Percentiles rank a stretch among this genome's conserved stretches.
Evolutionary conservation across 2,888 invertebrate species (phyloP).

Genomic region (Campoplex nolae): DNA sequence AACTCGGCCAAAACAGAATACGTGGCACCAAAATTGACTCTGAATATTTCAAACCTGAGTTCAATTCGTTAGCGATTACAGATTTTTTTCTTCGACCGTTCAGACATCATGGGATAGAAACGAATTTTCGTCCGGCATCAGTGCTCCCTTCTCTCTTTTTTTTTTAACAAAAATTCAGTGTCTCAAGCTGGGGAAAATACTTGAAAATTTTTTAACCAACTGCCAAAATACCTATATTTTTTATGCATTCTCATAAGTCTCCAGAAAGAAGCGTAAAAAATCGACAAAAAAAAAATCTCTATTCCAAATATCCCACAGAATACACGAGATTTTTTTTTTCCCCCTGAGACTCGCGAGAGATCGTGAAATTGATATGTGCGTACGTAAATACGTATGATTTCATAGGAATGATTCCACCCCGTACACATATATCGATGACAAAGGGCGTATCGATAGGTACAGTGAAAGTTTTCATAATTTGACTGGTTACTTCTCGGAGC

Average conservation of each 20-base stretch:
- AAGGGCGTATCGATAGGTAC: slow-evolving; percentile 7
- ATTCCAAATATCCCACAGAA: not conserved
- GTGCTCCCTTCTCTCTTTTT: not conserved
- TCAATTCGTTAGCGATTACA: not conserved
- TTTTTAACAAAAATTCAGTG: not conserved
- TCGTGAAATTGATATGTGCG: slow-evolving; percentile 47
- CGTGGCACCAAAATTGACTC: not conserved
- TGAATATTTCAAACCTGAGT: not conserved
- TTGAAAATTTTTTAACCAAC: not conserved
- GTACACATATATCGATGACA: slow-evolving; percentile 26
- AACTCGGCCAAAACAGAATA: not conserved
- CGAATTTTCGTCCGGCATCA: not conserved
- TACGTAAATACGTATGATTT: slow-evolving; percentile 50
- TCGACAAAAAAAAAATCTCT: slow-evolving; percentile 25
- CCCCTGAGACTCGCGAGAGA: slow-evolving; percentile 20
- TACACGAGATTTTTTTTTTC: not conserved
- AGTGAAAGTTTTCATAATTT: slow-evolving; percentile 19
- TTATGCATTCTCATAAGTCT: not conserved
- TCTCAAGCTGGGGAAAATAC: not conserved
- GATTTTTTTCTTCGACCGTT: not conserved
- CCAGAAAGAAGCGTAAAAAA: slow-evolving; percentile 1
- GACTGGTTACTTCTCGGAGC: not conserved
- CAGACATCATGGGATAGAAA: not conserved
- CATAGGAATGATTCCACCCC: slow-evolving; percentile 26
- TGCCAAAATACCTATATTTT: slow-evolving; percentile 1